Percentiles rank a stretch among this genome's conserved stretches.
Evolutionary conservation across 2,888 invertebrate genomes (phyloP).

Genomic region (Suillia variegata): DNA sequence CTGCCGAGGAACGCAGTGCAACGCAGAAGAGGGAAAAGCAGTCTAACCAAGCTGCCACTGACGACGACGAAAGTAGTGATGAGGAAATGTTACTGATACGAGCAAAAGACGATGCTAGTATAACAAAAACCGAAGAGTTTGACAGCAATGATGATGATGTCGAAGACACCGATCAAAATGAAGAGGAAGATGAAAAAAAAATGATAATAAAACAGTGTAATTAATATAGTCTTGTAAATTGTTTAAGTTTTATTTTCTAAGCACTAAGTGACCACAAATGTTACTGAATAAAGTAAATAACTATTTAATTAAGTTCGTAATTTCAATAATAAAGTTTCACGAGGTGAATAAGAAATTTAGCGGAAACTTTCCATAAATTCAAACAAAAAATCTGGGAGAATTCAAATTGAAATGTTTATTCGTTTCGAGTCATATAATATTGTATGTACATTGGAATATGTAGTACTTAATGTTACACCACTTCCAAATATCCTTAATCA

Average conservation of each 20-base stretch:
- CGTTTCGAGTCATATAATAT: too few species aligned
- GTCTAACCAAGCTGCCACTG: constrained; percentile 24
- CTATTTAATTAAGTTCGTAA: not conserved
- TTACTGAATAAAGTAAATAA: not conserved
- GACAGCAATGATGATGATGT: constrained; percentile 45
- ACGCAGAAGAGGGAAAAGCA: constrained; percentile 21
- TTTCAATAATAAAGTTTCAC: not conserved
- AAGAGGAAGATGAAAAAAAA: constrained; percentile 37
- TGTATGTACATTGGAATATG: too few species aligned
- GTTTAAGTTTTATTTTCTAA: too few species aligned
- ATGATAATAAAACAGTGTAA: not conserved
- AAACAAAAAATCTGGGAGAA: too few species aligned
- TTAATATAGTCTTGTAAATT: not conserved
- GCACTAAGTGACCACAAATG: too few species aligned
- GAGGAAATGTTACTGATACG: constrained; percentile 47
- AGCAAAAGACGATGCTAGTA: constrained; percentile 29
- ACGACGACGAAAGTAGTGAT: constrained; percentile 43
- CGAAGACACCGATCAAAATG: constrained; percentile 26
- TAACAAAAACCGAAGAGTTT: constrained; percentile 38
- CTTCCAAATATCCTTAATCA: too few species aligned
- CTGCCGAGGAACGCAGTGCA: constrained; percentile 49
- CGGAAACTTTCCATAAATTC: too few species aligned
- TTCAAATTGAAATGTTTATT: too few species aligned
- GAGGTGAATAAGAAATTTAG: too few species aligned
- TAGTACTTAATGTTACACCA: too few species aligned